Base-by-base conservation (phyloP, 2,888 invertebrate species). In the Auanema sp. region DNA sequence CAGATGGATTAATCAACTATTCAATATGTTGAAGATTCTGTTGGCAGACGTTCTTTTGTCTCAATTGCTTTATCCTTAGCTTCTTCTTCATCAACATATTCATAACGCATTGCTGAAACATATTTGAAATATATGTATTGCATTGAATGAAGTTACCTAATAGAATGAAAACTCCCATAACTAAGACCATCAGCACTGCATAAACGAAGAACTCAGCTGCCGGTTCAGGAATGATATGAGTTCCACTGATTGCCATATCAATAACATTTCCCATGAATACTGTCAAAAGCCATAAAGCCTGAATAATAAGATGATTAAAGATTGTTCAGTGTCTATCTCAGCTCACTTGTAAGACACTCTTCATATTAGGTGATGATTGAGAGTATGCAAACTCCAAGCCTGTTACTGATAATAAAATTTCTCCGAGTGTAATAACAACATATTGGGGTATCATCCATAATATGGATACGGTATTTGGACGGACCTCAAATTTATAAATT, bases 311-410 rank as follows among this genome's bases (percentile, higher is more conserved):
- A 16, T 4, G 40, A 40, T 33, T 50, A 10, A 42, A 16, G 21
- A 33, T 33, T 10, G 58, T n/a, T 57, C 16, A 56, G 8, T 56
- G 18, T 64, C 8, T 14, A 16, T 25, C 21, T 12, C 21, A 54
- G 12, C 49, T 24, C 49, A 78, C 73, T 65, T 79, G 78, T 55
- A 97, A 85, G 0, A 98, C 90, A 0, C 95, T 92, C 85, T 96
- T 97, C 95, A 98, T 95, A 69, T 89, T 90, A 5, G 88, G 84
- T 0, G 96, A 94, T 0, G 96, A 92, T 87, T 85, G 81, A 0
- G 94, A 92, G 85, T 93, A 97, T 0, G 95, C 92, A 85, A 98
- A 97, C 84, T 93, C 92, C 23, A 97, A 87, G 0, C 96, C 96
- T 0, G 96, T 95, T 25, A 97, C 91, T 0, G 94, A 92, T 85